Percentiles rank a stretch among this genome's conserved stretches.
These are phyloP conservation scores for Brachyopa scutellaris DNA, from an alignment of 2,888 invertebrate species.

Conservation along the genomic window DNA sequence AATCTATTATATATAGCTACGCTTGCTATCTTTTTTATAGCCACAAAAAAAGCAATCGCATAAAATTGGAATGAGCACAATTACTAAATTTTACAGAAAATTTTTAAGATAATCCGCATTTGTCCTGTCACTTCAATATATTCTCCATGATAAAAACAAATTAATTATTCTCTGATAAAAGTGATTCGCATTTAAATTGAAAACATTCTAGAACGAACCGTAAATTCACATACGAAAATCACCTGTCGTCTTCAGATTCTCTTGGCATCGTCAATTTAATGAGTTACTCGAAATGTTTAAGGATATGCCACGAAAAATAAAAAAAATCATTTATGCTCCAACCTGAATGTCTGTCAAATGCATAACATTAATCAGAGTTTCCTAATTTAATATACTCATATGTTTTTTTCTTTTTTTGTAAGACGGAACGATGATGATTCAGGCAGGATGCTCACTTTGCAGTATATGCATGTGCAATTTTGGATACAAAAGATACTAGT, in stretches of 20 bases:
- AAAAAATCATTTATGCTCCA: too few species aligned
- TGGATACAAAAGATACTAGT: background rate
- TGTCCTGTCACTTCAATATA: background rate
- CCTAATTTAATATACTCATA: constrained; percentile 65
- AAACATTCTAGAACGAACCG: constrained; percentile 17
- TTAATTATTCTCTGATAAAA: background rate
- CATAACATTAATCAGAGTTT: constrained; percentile 69
- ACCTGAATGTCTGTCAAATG: constrained; percentile 56
- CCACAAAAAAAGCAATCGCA: too few species aligned
- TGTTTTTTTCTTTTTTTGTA: too few species aligned
- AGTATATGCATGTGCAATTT: constrained; percentile 32
- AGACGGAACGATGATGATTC: constrained; percentile 20
- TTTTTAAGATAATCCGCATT: too few species aligned
- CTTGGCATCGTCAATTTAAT: constrained; percentile 60
- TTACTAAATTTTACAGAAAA: too few species aligned
- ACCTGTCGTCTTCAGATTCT: constrained; percentile 65
- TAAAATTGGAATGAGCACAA: too few species aligned
- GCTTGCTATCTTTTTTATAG: too few species aligned
- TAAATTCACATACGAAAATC: constrained; percentile 45
- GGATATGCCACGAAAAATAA: constrained; percentile 21
- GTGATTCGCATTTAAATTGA: constrained; percentile 9
- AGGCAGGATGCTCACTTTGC: constrained; percentile 32
- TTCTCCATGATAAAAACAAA: background rate
- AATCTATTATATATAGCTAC: too few species aligned
- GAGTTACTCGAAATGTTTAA: constrained; percentile 45